A percentile compares a stretch with the other conserved stretches of the same genome.
phyloP scores from a whole-genome alignment of 2,888 invertebrate species.

The Philereme vetulata region DNA sequence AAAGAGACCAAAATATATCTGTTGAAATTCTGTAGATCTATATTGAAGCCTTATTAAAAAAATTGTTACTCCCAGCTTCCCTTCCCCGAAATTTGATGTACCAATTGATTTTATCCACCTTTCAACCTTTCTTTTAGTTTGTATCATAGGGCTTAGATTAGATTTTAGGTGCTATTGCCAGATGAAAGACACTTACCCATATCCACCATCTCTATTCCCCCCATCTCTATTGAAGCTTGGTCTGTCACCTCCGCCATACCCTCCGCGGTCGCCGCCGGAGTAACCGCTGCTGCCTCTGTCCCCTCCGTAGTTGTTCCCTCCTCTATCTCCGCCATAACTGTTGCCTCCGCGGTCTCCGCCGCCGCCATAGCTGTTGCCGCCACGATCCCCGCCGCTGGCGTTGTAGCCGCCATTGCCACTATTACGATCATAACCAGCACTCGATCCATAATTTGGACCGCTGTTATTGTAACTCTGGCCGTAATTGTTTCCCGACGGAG shows the following conservation, averaged over 20 bases:
- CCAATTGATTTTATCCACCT: constrained; percentile 6
- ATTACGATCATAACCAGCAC: constrained; percentile 47
- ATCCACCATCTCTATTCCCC: constrained; percentile 83
- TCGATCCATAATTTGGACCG: constrained; percentile 60
- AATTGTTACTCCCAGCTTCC: not conserved
- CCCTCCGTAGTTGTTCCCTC: constrained; percentile 65
- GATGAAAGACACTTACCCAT: constrained; percentile 78
- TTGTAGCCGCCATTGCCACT: constrained; percentile 53
- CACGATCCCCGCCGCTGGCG: constrained; percentile 48
- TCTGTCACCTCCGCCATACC: constrained; percentile 75
- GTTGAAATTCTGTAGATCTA: not conserved
- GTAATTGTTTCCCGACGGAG: constrained; percentile 58
- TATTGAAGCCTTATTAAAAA: constrained; percentile 1
- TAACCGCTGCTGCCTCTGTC: constrained; percentile 71
- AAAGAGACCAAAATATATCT: not conserved
- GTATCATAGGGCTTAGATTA: too few species aligned
- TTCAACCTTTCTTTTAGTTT: not conserved
- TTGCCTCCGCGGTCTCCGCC: constrained; percentile 53
- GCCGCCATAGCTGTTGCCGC: constrained; percentile 47
- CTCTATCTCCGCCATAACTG: constrained; percentile 67
- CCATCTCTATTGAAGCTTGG: constrained; percentile 83
- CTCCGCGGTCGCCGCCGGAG: constrained; percentile 72
- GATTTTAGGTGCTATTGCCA: not conserved
- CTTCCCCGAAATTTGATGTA: not conserved
- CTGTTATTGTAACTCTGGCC: constrained; percentile 57